A percentile compares a stretch with the other conserved stretches of the same genome.
phyloP scores from a whole-genome alignment of 2,797 vertebrate species.

The Liasis olivaceus region DNA sequence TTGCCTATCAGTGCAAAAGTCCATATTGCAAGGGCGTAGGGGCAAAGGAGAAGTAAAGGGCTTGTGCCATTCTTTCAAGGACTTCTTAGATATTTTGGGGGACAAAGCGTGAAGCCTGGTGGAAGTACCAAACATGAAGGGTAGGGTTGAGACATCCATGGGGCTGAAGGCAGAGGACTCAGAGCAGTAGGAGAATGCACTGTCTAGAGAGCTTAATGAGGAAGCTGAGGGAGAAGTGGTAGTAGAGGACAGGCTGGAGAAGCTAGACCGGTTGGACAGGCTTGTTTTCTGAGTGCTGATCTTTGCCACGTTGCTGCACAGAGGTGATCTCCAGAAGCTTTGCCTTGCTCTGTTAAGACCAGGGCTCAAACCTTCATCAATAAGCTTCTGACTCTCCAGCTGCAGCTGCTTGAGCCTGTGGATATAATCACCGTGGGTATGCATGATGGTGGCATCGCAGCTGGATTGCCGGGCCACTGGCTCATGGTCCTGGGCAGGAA shows the following conservation, averaged over 20 bases:
- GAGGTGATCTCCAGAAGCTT: constrained; percentile 60
- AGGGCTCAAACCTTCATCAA: constrained; percentile 62
- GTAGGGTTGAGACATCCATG: constrained; percentile 61
- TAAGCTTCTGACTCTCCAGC: constrained; percentile 65
- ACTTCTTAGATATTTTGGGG: constrained; percentile 63
- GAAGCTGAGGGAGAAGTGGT: constrained; percentile 76
- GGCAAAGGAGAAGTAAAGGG: constrained; percentile 54
- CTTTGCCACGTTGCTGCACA: constrained; percentile 58
- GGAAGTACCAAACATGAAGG: constrained; percentile 74
- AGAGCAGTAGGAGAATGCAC: constrained; percentile 76
- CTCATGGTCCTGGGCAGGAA: constrained; percentile 55
- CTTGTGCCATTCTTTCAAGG: constrained; percentile 67
- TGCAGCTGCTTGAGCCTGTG: constrained; percentile 68
- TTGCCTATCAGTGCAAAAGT: constrained; percentile 46
- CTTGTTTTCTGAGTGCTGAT: constrained; percentile 61
- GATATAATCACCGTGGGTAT: constrained; percentile 60
- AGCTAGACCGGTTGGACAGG: constrained; percentile 73
- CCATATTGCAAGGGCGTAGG: constrained; percentile 27
- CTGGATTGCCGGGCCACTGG: constrained; percentile 76
- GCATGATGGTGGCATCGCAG: constrained; percentile 74
- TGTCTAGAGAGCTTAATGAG: constrained; percentile 79
- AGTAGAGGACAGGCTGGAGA: constrained; percentile 78
- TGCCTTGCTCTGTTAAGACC: constrained; percentile 49
- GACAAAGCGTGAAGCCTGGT: constrained; percentile 69
- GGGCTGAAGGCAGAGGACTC: constrained; percentile 75